Conservation (phyloP, 1,140 invertebrate genomes). For the Bilobella aurantiaca region DNA sequence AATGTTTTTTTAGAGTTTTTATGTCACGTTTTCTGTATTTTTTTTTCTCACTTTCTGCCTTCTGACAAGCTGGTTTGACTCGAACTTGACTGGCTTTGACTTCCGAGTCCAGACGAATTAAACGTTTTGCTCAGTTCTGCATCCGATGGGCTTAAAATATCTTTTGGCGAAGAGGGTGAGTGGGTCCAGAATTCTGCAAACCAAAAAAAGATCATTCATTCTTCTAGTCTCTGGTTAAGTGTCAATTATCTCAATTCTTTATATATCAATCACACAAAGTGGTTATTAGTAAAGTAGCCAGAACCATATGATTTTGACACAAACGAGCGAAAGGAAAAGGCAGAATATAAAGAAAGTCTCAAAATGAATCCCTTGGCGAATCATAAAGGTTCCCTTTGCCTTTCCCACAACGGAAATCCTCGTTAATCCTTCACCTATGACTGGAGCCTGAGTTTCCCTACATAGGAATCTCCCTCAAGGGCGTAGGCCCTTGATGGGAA, state of each 20-base stretch:
- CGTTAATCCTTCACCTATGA: slow-evolving; percentile 3
- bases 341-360: not conserved
- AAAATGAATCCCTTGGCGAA: slow-evolving; percentile 11
- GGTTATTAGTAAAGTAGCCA: not conserved
- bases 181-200: slow-evolving; percentile 33
- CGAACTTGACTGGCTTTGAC: slow-evolving; percentile 34
- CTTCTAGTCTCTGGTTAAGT: not conserved
- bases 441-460: not conserved
- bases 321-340: not conserved
- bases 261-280: not conserved
- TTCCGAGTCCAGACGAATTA: slow-evolving; percentile 30
- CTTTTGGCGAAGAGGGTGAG: slow-evolving; percentile 21
- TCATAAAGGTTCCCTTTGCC: not conserved
- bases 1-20: no score
- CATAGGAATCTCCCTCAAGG: not conserved
- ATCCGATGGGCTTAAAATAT: slow-evolving; percentile 33
- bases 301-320: no score
- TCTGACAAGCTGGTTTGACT: slow-evolving; percentile 33
- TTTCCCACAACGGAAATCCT: not conserved
- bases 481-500: slow-evolving; percentile 9
- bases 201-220: not conserved
- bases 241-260: not conserved
- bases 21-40: not conserved
- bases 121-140: slow-evolving; percentile 32
- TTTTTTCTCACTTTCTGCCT: slow-evolving; percentile 4